A percentile compares a stretch with the other conserved stretches of the same genome.
Conservation (phyloP, 2,113 vertebrate genomes). For the Gorsachius goisagi region DNA sequence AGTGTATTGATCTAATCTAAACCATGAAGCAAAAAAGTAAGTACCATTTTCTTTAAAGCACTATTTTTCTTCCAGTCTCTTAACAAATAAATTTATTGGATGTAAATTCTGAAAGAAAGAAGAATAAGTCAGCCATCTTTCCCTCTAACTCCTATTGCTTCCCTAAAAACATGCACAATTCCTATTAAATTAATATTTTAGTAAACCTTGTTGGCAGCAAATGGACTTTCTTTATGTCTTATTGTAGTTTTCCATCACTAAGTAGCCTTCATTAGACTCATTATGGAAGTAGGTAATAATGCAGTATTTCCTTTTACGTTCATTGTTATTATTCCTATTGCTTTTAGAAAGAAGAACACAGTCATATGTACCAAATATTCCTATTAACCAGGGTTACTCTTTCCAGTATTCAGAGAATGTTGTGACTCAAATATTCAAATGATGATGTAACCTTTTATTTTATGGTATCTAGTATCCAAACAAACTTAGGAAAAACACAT, state of each 20-base stretch:
- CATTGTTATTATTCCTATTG: background rate
- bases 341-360: background rate
- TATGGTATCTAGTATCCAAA: background rate
- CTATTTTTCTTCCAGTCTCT: background rate
- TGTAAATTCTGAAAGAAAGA: background rate
- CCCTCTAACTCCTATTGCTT: background rate
- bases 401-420: background rate
- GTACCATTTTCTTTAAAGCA: background rate
- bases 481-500: background rate
- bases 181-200: background rate
- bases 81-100: background rate
- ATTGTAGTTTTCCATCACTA: background rate
- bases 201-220: background rate
- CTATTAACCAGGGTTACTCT: background rate
- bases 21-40: background rate
- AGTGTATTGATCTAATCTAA: background rate
- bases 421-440: background rate
- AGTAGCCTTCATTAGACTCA: background rate
- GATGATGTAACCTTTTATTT: background rate
- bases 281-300: background rate
- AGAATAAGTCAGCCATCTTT: background rate
- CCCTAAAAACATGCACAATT: background rate
- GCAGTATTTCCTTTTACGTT: background rate
- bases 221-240: background rate
- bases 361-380: background rate